These are phyloP conservation scores for Argya squamiceps DNA, from an alignment of 2,797 vertebrate genomes.

Conservation along the genomic window DNA sequence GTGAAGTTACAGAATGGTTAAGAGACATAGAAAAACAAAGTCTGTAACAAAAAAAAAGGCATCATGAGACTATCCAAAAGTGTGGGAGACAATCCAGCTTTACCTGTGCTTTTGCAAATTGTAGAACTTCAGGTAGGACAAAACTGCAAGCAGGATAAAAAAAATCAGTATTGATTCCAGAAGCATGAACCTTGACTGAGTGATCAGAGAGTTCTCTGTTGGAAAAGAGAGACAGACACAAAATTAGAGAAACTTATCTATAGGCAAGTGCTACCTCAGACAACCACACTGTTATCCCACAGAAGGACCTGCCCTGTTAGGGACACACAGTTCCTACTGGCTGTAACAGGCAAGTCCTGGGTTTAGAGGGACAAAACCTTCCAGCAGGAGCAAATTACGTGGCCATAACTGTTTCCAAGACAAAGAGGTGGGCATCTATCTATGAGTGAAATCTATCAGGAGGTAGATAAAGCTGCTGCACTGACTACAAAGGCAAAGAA, in stretches of 20 bases:
- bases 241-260: neutral
- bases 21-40: neutral
- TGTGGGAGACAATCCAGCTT: neutral
- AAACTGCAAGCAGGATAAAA: slow-evolving; percentile 86
- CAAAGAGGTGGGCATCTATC: neutral
- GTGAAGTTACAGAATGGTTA: neutral
- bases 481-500: neutral
- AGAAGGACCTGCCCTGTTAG: neutral
- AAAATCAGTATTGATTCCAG: slow-evolving; percentile 92
- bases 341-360: neutral
- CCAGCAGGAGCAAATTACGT: neutral
- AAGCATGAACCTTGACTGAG: slow-evolving; percentile 92
- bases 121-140: slow-evolving; percentile 89
- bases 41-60: neutral
- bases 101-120: slow-evolving; percentile 81
- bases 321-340: neutral
- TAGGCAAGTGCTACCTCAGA: neutral
- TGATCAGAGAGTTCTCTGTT: slow-evolving; percentile 91
- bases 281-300: neutral
- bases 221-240: neutral
- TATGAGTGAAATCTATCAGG: neutral
- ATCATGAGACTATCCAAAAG: neutral
- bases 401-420: neutral
- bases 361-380: neutral
- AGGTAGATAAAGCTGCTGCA: neutral